Percentiles rank a stretch among this genome's conserved stretches.
Conservation (phyloP, 37 sponge, comb jelly and placozoan species). For the Lycopodina hypogea region DNA sequence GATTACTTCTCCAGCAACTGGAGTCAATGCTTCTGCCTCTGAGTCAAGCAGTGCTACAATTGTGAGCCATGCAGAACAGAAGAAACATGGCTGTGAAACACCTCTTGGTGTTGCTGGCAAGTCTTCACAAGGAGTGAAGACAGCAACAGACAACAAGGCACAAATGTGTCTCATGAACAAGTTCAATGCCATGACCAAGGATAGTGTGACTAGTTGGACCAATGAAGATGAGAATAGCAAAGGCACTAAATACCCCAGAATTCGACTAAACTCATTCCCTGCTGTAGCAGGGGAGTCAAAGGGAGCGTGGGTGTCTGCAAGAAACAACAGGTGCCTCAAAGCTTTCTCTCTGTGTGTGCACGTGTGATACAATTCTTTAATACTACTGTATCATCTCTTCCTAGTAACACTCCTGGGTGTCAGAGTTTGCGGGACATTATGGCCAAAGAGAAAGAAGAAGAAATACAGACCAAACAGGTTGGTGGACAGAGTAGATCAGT, state of each 20-base stretch:
- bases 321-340: not conserved
- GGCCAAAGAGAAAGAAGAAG: constrained; percentile 35
- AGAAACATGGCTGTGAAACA: not conserved
- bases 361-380: not conserved
- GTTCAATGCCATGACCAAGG: not conserved
- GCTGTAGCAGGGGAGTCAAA: not conserved
- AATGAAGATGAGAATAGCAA: not conserved
- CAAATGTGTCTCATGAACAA: not conserved
- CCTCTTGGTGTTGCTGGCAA: not conserved
- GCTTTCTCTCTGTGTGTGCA: not conserved
- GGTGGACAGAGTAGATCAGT: too few species aligned
- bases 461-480: not conserved
- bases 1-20: too few species aligned
- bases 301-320: not conserved
- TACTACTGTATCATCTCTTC: not conserved
- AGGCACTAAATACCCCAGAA: not conserved
- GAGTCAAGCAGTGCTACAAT: not conserved
- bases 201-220: not conserved
- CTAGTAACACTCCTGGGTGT: not conserved
- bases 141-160: not conserved
- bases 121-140: not conserved
- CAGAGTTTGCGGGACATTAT: constrained; percentile 36
- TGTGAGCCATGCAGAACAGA: not conserved
- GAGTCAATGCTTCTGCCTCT: too few species aligned
- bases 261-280: not conserved